Evolutionary conservation across 2,797 vertebrate species (phyloP).

Genomic region (Tachyglossus aculeatus): DNA sequence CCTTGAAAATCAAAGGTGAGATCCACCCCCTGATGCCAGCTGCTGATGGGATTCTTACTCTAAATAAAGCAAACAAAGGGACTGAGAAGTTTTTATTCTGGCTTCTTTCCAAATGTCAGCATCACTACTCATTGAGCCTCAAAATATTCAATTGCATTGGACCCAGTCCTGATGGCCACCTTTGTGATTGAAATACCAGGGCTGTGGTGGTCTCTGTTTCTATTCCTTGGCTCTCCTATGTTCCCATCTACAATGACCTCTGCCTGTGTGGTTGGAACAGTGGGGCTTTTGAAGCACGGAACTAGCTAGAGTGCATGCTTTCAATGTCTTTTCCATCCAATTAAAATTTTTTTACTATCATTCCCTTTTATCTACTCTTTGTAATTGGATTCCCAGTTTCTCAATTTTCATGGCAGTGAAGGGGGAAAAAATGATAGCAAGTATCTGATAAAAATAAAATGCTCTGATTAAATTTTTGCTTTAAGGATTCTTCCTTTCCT

Average conservation of each 20-base stretch:
- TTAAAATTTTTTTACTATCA: slow-evolving; percentile 74
- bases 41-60: slow-evolving; percentile 27
- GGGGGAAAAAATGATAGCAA: slow-evolving; percentile 44
- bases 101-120: slow-evolving; percentile 21
- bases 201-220: neutral
- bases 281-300: slow-evolving; percentile 2
- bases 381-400: slow-evolving; percentile 77
- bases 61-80: slow-evolving; percentile 32
- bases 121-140: slow-evolving; percentile 14
- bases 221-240: slow-evolving; percentile 6
- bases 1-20: slow-evolving; percentile 6
- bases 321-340: slow-evolving; percentile 61
- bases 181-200: slow-evolving; percentile 3
- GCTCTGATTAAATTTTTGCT: slow-evolving; percentile 60
- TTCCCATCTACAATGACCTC: slow-evolving; percentile 38
- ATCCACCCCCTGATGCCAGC: neutral
- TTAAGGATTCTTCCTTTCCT: slow-evolving; percentile 40
- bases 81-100: slow-evolving; percentile 5
- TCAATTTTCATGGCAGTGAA: slow-evolving; percentile 69
- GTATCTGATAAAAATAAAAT: slow-evolving; percentile 56
- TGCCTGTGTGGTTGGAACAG: neutral
- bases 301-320: slow-evolving; percentile 12
- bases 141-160: neutral
- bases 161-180: neutral
- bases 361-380: slow-evolving; percentile 71